phyloP scores from a whole-genome alignment of 2,888 invertebrate species.

The Sinopyrophorus schimmeli region DNA sequence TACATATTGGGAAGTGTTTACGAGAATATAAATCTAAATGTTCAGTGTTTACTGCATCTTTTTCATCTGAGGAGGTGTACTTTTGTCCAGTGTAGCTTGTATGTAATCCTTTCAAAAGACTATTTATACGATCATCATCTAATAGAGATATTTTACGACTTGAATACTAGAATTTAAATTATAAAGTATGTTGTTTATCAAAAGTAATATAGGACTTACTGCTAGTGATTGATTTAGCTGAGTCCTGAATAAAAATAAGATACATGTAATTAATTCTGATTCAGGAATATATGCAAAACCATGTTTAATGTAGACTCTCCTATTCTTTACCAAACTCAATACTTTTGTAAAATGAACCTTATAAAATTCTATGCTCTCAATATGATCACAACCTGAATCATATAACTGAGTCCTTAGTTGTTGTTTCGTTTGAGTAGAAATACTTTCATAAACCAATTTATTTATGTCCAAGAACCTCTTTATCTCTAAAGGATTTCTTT shows the following conservation, averaged over 20 bases:
- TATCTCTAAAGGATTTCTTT: conserved; percentile 59
- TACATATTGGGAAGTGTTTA: conserved; percentile 93
- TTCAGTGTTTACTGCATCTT: conserved; percentile 43
- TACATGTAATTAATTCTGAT: conserved; percentile 80
- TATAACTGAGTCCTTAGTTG: conserved; percentile 63
- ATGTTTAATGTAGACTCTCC: conserved; percentile 76
- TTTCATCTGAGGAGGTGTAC: conserved; percentile 63
- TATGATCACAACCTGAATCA: conserved; percentile 61
- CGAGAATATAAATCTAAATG: conserved; percentile 74
- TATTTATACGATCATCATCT: conserved; percentile 80
- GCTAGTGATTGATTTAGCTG: conserved; percentile 71
- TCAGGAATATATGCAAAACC: conserved; percentile 90
- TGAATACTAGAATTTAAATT: conserved; percentile 57
- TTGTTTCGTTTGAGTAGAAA: conserved; percentile 70
- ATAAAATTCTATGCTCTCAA: conserved; percentile 68
- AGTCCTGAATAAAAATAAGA: conserved; percentile 75
- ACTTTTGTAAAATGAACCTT: conserved; percentile 88
- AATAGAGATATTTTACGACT: conserved; percentile 71
- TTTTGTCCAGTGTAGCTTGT: conserved; percentile 84
- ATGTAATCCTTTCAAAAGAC: conserved; percentile 75
- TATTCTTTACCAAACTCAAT: conserved; percentile 75
- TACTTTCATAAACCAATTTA: conserved; percentile 67
- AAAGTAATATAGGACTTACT: conserved; percentile 53
- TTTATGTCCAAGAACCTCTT: conserved; percentile 69
- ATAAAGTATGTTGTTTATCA: conserved; percentile 7